Percentiles rank a stretch among this genome's conserved stretches.
Evolutionary conservation across 2,797 vertebrate species (phyloP).

Genomic region (Thalassophryne amazonica): DNA sequence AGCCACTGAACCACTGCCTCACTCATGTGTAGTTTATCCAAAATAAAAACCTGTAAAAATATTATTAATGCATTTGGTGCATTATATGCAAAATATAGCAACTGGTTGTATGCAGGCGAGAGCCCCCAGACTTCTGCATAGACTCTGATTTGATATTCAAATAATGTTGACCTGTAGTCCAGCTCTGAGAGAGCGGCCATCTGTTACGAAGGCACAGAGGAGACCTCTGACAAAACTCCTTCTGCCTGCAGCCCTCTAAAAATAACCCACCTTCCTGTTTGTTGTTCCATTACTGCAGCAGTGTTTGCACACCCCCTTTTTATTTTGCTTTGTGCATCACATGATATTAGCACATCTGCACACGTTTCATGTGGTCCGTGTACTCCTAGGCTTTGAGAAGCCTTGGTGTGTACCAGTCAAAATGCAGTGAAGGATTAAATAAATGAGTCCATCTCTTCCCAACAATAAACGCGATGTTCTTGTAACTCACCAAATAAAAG

Average conservation of each 20-base stretch:
- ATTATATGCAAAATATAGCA: background rate
- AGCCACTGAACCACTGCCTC: no score
- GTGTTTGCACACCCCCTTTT: background rate
- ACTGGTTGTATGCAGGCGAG: slow-evolving; percentile 37
- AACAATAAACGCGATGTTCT: no score
- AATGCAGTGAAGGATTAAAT: no score
- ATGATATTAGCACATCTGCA: background rate
- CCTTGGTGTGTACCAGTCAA: no score
- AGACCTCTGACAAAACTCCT: slow-evolving; percentile 43
- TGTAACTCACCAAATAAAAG: no score
- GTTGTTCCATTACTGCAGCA: slow-evolving; percentile 7
- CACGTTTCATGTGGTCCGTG: background rate
- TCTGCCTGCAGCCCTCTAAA: slow-evolving; percentile 38
- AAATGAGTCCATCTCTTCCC: no score
- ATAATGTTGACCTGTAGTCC: slow-evolving; percentile 60
- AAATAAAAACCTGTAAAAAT: no score
- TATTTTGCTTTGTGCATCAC: background rate
- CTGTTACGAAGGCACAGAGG: slow-evolving; percentile 56
- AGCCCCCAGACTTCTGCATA: slow-evolving; percentile 34
- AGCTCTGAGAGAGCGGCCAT: slow-evolving; percentile 64
- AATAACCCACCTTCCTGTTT: slow-evolving; percentile 32
- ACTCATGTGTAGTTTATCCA: no score
- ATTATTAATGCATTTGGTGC: background rate
- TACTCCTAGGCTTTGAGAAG: no score
- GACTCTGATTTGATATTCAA: slow-evolving; percentile 66